Evolutionary conservation across 2,797 vertebrate species (phyloP).

Genomic region (Fistularia tabacaria): DNA sequence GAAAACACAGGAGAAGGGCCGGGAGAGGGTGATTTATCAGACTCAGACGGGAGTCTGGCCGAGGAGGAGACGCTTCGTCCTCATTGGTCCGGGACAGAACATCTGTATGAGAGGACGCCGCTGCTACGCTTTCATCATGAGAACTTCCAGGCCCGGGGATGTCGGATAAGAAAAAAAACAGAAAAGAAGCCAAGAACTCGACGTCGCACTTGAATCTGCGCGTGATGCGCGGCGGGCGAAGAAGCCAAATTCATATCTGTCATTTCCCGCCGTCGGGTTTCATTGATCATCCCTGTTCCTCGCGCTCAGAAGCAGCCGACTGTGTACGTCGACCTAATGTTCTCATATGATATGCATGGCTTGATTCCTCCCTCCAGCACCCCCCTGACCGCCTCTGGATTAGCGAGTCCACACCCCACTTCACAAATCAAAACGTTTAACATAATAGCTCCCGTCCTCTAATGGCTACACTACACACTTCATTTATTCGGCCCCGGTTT

Average conservation of each 20-base stretch:
- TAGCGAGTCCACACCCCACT: slow-evolving; percentile 72
- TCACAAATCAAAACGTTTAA: slow-evolving; percentile 77
- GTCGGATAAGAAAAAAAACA: not conserved
- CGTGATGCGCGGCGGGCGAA: slow-evolving; percentile 7
- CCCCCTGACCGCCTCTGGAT: slow-evolving; percentile 67
- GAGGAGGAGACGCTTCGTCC: slow-evolving; percentile 61
- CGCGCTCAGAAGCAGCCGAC: slow-evolving; percentile 61
- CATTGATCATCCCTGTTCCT: slow-evolving; percentile 68
- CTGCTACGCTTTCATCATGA: slow-evolving; percentile 30
- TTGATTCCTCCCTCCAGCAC: slow-evolving; percentile 70
- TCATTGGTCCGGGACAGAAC: slow-evolving; percentile 58
- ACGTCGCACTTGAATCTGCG: no score
- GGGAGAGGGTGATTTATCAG: slow-evolving; percentile 77
- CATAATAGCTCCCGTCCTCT: slow-evolving; percentile 76
- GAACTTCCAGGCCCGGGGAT: slow-evolving; percentile 13
- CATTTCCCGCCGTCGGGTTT: slow-evolving; percentile 51
- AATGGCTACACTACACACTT: slow-evolving; percentile 78
- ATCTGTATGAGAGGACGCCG: slow-evolving; percentile 47
- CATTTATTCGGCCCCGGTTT: slow-evolving; percentile 72
- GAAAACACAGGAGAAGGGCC: slow-evolving; percentile 77
- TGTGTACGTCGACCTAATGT: slow-evolving; percentile 69
- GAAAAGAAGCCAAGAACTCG: no score
- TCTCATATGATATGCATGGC: slow-evolving; percentile 73
- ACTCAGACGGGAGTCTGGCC: slow-evolving; percentile 68
- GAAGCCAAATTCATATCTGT: slow-evolving; percentile 38